phyloP scores from a whole-genome alignment of 2,888 invertebrate species.

The Lapara coniferarum region DNA sequence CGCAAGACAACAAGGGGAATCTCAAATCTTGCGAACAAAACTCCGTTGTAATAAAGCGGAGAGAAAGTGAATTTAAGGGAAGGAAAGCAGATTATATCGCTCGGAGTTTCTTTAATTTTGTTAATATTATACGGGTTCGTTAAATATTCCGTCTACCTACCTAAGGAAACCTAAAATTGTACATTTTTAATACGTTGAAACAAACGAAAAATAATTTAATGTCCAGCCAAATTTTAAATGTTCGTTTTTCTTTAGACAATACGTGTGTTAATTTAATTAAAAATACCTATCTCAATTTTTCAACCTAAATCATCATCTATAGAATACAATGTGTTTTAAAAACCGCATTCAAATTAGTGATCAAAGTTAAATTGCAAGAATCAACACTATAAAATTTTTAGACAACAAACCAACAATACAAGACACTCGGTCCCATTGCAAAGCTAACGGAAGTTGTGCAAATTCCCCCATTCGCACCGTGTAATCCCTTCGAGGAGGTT shows the following conservation, averaged over 20 bases:
- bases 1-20: conserved; percentile 70
- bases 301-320: too few relatives aligned
- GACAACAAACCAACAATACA: conserved; percentile 11
- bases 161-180: background rate
- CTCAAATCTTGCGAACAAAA: conserved; percentile 85
- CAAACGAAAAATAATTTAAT: too few relatives aligned
- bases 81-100: conserved; percentile 80
- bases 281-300: too few relatives aligned
- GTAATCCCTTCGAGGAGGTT: conserved; percentile 58
- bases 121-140: conserved; percentile 17
- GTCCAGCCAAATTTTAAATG: too few relatives aligned
- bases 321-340: too few relatives aligned
- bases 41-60: conserved; percentile 85
- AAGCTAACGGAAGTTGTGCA: conserved; percentile 37
- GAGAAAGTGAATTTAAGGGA: conserved; percentile 86
- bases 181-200: too few relatives aligned
- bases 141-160: conserved; percentile 48
- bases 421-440: conserved; percentile 26
- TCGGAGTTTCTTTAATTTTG: conserved; percentile 59
- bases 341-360: too few relatives aligned
- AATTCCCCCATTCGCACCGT: conserved; percentile 60
- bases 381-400: background rate
- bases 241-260: too few relatives aligned
- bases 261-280: too few relatives aligned
- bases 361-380: background rate